Percentiles rank a stretch among this genome's conserved stretches.
Conservation (phyloP, 2,888 invertebrate species). For the Acrobasis repandana region DNA sequence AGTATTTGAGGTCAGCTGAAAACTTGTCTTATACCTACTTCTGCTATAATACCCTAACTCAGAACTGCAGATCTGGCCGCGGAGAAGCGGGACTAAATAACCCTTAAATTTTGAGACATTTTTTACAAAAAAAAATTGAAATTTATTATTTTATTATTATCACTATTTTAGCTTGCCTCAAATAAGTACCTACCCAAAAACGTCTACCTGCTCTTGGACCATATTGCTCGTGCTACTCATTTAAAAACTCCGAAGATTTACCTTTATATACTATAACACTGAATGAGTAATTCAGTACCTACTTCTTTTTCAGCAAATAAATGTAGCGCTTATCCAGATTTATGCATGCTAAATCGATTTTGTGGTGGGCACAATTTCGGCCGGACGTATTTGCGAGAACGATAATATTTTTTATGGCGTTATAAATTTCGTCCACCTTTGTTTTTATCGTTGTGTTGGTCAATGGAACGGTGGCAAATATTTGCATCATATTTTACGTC, state of each 20-base stretch:
- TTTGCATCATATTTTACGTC: slow-evolving; percentile 26
- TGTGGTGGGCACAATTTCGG: slow-evolving; percentile 23
- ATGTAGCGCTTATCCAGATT: slow-evolving; percentile 18
- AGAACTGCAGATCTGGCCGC: no score
- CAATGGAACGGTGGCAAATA: slow-evolving; percentile 33
- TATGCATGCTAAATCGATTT: slow-evolving; percentile 19
- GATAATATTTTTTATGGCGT: slow-evolving; percentile 47
- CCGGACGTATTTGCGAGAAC: slow-evolving; percentile 29
- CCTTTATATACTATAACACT: not conserved
- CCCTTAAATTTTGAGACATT: no score
- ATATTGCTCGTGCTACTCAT: not conserved
- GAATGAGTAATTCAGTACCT: not conserved
- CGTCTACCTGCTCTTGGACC: no score
- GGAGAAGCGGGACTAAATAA: no score
- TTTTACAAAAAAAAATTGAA: no score
- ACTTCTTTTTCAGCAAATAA: not conserved
- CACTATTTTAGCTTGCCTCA: no score
- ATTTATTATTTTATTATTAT: no score
- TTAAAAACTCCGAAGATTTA: not conserved
- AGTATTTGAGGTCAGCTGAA: no score
- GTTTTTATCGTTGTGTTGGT: slow-evolving; percentile 42
- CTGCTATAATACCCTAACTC: no score
- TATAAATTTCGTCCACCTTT: slow-evolving; percentile 45
- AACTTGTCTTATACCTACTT: no score
- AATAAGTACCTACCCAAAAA: no score